A percentile compares a stretch with the other conserved stretches of the same genome.
Conservation (phyloP, 2,888 invertebrate species). For the Zelleria hepariella region DNA sequence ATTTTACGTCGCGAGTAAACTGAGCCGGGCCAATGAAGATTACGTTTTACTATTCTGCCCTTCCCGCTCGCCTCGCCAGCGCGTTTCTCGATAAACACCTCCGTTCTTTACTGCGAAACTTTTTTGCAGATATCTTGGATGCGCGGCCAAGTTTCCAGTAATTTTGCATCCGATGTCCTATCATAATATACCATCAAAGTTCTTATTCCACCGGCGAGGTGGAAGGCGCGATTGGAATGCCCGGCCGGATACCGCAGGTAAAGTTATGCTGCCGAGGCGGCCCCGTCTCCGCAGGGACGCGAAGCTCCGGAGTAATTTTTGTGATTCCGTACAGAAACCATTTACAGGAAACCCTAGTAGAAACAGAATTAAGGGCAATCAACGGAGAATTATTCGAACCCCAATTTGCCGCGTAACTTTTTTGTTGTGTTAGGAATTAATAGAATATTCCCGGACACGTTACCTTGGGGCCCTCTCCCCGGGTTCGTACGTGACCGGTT, state of each 20-base stretch:
- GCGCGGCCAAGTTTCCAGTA: neutral
- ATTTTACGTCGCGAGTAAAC: constrained; percentile 38
- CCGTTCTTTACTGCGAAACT: neutral
- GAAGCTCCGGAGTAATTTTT: neutral
- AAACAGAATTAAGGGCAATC: neutral
- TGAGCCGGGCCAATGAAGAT: constrained; percentile 31
- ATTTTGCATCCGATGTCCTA: neutral
- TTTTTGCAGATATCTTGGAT: neutral
- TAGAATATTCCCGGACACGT: neutral
- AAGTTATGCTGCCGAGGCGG: constrained; percentile 28
- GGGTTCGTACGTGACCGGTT: constrained; percentile 3
- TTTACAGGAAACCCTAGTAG: neutral
- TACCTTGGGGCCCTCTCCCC: neutral
- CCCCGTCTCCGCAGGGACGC: constrained; percentile 20
- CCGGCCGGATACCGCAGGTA: constrained; percentile 60
- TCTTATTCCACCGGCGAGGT: neutral
- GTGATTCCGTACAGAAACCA: neutral
- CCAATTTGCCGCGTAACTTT: neutral
- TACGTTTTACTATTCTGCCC: constrained; percentile 19
- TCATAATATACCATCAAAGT: neutral
- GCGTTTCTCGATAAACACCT: constrained; percentile 26
- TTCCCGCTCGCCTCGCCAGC: constrained; percentile 17
- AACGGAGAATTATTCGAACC: neutral
- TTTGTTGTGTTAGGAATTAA: neutral
- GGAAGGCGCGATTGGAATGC: constrained; percentile 37